Conservation (phyloP, 1,140 invertebrate species). For the Caerostris darwini region DNA sequence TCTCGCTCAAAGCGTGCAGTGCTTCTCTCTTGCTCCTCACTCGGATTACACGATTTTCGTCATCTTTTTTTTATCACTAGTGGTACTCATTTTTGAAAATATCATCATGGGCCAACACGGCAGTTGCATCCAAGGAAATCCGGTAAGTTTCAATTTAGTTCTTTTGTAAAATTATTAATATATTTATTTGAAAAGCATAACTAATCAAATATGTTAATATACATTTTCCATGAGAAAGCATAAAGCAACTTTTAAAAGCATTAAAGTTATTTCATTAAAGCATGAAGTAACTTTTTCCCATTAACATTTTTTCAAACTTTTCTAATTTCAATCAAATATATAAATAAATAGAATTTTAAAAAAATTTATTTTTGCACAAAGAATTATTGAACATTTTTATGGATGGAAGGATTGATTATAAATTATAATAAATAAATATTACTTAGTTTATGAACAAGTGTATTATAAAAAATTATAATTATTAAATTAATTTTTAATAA, state of each 20-base stretch:
- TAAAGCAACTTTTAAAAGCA: neutral
- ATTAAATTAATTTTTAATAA: too few relatives aligned
- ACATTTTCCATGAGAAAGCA: neutral
- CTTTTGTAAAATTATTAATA: neutral
- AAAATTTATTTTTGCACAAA: too few relatives aligned
- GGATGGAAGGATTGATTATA: too few relatives aligned
- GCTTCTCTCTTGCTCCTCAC: slow-evolving; percentile 14
- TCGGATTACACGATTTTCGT: slow-evolving; percentile 66
- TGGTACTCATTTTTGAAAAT: neutral
- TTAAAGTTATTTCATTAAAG: neutral
- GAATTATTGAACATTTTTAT: too few relatives aligned
- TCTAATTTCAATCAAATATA: too few relatives aligned
- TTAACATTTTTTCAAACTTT: neutral
- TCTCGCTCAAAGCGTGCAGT: neutral
- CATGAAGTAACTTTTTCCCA: neutral
- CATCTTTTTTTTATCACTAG: neutral
- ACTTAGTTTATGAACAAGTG: too few relatives aligned
- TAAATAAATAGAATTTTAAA: too few relatives aligned
- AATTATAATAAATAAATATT: too few relatives aligned
- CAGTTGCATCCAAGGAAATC: slow-evolving; percentile 73
- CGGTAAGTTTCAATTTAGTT: slow-evolving; percentile 46
- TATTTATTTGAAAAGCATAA: neutral
- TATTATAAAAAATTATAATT: too few relatives aligned
- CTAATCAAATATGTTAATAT: neutral
- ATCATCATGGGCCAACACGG: slow-evolving; percentile 63